A percentile compares a stretch with the other conserved stretches of the same genome.
Conservation (phyloP, 2,797 vertebrate species). For the Buceros bicornis region DNA sequence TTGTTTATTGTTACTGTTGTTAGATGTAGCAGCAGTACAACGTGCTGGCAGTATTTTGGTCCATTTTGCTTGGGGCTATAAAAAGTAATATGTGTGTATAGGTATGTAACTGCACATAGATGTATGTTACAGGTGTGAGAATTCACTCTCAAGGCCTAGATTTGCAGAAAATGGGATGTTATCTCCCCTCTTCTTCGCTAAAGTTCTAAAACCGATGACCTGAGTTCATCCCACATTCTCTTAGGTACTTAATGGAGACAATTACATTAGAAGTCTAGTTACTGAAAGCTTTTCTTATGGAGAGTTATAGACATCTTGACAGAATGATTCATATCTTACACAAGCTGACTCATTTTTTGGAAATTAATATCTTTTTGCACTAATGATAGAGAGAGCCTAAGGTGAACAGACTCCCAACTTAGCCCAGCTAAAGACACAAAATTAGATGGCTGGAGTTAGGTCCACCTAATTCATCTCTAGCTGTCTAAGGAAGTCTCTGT, state of each 20-base stretch:
- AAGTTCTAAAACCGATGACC: background rate
- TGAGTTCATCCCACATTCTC: background rate
- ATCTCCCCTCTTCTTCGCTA: background rate
- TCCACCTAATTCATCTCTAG: background rate
- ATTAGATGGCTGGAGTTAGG: background rate
- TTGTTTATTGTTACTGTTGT: background rate
- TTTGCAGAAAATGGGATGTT: background rate
- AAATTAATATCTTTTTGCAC: slow-evolving; percentile 21
- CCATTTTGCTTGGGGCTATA: background rate
- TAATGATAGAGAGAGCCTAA: background rate
- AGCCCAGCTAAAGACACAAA: background rate
- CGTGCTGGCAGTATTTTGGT: background rate
- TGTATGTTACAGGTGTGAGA: background rate
- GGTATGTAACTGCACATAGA: background rate
- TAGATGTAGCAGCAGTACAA: background rate
- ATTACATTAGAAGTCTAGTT: background rate
- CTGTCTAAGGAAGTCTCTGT: background rate
- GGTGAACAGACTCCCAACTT: background rate
- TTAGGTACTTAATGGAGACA: background rate
- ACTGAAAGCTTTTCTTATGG: background rate
- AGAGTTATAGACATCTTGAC: background rate
- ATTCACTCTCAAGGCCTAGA: background rate
- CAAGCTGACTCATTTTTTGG: background rate
- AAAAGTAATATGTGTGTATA: background rate
- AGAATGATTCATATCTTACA: slow-evolving; percentile 14